phyloP scores from a whole-genome alignment of 2,888 invertebrate species.

The Aromia moschata region DNA sequence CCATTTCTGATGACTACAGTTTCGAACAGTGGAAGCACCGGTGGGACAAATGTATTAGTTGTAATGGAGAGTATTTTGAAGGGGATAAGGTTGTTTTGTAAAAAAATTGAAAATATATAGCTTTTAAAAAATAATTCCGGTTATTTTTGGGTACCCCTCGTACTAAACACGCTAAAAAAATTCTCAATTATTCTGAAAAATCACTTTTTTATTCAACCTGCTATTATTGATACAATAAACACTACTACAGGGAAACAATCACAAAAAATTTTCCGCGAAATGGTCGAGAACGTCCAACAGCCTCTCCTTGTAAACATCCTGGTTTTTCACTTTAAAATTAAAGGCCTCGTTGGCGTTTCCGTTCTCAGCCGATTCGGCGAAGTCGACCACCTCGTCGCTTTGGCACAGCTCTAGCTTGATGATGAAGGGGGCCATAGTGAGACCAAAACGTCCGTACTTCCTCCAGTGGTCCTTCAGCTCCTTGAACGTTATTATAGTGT shows the following conservation, averaged over 20 bases:
- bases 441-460: conserved; percentile 34
- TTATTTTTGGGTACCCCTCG: not conserved
- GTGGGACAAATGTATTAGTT: too few species aligned
- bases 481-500: conserved; percentile 28
- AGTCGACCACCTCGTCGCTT: conserved; percentile 42
- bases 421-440: conserved; percentile 31
- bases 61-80: too few species aligned
- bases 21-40: too few species aligned
- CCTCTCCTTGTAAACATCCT: not conserved
- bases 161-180: too few species aligned
- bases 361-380: conserved; percentile 35
- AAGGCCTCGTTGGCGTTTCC: conserved; percentile 11
- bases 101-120: too few species aligned
- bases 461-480: conserved; percentile 39
- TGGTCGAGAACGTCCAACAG: not conserved
- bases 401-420: conserved; percentile 40
- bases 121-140: too few species aligned
- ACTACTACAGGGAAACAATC: not conserved
- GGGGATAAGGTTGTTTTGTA: too few species aligned
- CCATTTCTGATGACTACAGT: too few species aligned
- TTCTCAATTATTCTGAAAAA: too few species aligned
- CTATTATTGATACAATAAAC: not conserved
- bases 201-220: not conserved
- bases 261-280: not conserved
- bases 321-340: not conserved